Base-by-base conservation (phyloP, 2,113 vertebrate species). In the Polyodon spathula region DNA sequence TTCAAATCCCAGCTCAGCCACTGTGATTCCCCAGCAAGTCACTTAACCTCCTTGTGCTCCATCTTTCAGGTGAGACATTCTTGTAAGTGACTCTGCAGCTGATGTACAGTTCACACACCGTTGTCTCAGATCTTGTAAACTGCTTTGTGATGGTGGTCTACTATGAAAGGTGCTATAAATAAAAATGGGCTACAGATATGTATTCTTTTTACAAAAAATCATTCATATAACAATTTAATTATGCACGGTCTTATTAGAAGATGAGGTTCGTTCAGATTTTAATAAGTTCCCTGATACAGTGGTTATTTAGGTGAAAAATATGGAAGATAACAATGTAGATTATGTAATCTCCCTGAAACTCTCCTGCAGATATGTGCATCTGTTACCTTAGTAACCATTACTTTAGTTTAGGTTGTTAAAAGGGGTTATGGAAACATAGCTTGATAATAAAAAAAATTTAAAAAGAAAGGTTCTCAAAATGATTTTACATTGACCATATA, bases 351-450 rank as follows among this genome's bases (percentile, higher is more conserved):
- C 6, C 53, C 53, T 54, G 17, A 6, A 50, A 14, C 48, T 14
- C 15, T 11, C 12, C 48, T 50, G 48, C 12, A 50, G 48, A 50
- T n/a, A 14, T n/a, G 15, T 50, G 46, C n/a, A n/a, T 14, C 46
- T 50, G 63, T 78, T 76, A 61, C 67, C 60, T 74, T 66, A 65
- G 65, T 66, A 78, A 74, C 60, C 8, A 0, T 64, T 65, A 79
- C 43, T 67, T 52, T 66, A 75, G 63, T 59, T 39, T 59, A 72
- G 56, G 54, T 56, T 65, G 66, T 75, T 66, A 67, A 71, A 71
- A 63, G 8, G 48, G 11, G 9, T 67, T 66, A 75, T 40, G 40
- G 78, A 76, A 74, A 56, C 50, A 69, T 8, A 4, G 43, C 15
- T 69, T 8, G 58, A 15, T 67, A 67, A 74, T 72, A 70, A 6